Conservation (phyloP, 2,888 invertebrate species). For the Pelosia muscerda region DNA sequence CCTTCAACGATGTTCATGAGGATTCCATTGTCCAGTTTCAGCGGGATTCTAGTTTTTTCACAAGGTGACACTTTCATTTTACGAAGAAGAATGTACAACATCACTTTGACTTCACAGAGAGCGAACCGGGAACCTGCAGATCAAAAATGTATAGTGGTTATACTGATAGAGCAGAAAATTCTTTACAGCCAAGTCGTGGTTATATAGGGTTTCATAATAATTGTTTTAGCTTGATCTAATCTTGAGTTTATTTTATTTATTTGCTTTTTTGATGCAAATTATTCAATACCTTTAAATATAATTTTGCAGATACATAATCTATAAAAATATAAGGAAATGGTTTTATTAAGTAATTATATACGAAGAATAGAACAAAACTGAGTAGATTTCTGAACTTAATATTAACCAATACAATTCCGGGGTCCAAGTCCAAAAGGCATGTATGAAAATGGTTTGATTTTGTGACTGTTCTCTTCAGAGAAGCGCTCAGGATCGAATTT, state of each 20-base stretch:
- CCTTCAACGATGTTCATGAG: background rate
- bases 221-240: too few relatives aligned
- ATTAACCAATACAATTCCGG: slow-evolving; percentile 76
- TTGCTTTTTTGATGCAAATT: too few relatives aligned
- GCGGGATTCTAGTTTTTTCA: background rate
- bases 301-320: too few relatives aligned
- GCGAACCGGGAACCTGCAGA: slow-evolving; percentile 2
- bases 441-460: slow-evolving; percentile 62
- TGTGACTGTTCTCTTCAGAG: slow-evolving; percentile 81
- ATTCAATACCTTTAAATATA: too few relatives aligned
- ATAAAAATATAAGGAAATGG: too few relatives aligned
- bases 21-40: background rate
- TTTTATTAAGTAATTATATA: too few relatives aligned
- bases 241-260: background rate
- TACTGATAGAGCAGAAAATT: background rate
- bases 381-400: background rate
- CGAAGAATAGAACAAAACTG: too few relatives aligned
- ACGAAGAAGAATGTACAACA: slow-evolving; percentile 6
- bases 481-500: slow-evolving; percentile 86
- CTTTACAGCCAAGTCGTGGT: background rate
- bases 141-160: background rate
- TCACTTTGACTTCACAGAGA: slow-evolving; percentile 9
- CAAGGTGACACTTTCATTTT: slow-evolving; percentile 5
- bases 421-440: slow-evolving; percentile 85
- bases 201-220: too few relatives aligned